Base-by-base conservation (phyloP, 2,888 invertebrate genomes). In the Acanthosepion esculentum region DNA sequence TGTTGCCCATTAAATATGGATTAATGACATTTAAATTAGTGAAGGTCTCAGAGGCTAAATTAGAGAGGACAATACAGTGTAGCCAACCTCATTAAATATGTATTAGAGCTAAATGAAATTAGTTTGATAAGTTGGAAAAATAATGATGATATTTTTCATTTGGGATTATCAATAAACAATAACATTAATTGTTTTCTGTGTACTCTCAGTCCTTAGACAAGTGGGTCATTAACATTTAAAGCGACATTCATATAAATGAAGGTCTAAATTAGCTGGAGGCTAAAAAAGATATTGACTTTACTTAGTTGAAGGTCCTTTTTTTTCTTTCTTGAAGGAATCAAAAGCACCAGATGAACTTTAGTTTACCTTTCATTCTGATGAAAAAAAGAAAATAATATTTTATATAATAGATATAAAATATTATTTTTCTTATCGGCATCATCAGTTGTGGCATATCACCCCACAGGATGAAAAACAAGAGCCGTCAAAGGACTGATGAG, bases 1-100 rank as follows among this genome's bases (percentile, higher is more conserved):
- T 78, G n/a, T n/a, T 78, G 12, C 78, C 12, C n/a, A 78, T 78
- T 78, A n/a, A 78, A 78, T 78, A 78, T n/a, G 78, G 15, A 78
- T 78, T 78, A 78, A 78, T 78, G 78, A 78, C 78, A 78, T 78
- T 78, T 78, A n/a, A 78, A 78, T 78, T n/a, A 78, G 78, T n/a
- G n/a, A 78, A 15, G 78, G 33, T 78, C n/a, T 33, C 78, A 15
- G 33, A 20, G n/a, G 78, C n/a, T 78, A 78, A 78, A 78, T 78
- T 78, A 78, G n/a, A n/a, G n/a, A n/a, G 15, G 33, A n/a, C 78
- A 33, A 78, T 78, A 15, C 78, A 33, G 78, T n/a, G 78, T 33
- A 78, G n/a, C 78, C 15, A 78, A 10, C 78, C 78, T 78, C 78
- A 78, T 78, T 78, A 78, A 78, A 78, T 33, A 78, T 78, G 10